phyloP scores from a whole-genome alignment of 2,888 invertebrate genomes.

The Bugula neritina region DNA sequence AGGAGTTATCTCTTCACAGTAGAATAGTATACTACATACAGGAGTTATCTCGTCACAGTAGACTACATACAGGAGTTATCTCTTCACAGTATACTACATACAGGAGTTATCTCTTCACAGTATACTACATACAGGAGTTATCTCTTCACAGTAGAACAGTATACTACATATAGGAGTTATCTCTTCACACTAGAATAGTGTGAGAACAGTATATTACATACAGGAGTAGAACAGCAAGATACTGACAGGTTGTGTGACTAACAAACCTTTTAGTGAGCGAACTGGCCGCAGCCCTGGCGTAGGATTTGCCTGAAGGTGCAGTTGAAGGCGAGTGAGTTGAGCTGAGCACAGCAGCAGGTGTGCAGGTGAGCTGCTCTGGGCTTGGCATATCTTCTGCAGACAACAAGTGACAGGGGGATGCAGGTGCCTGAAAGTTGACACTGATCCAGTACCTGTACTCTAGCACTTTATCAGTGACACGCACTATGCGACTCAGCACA shows the following conservation, averaged over 20 bases:
- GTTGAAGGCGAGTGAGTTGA: neutral
- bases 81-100: too few relatives aligned
- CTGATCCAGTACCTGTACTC: constrained; percentile 66
- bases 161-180: too few relatives aligned
- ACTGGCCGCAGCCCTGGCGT: neutral
- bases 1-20: too few relatives aligned
- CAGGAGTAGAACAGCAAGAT: too few relatives aligned
- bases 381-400: neutral
- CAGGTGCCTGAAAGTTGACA: constrained; percentile 53
- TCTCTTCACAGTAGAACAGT: neutral
- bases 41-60: too few relatives aligned
- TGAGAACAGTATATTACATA: too few relatives aligned
- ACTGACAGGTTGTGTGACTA: too few relatives aligned
- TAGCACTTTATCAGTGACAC: constrained; percentile 86
- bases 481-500: constrained; percentile 82
- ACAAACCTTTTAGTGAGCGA: neutral
- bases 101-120: too few relatives aligned
- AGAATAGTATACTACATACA: too few relatives aligned
- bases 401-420: neutral
- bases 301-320: neutral
- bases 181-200: too few relatives aligned
- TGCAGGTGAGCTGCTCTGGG: neutral
- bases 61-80: too few relatives aligned
- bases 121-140: too few relatives aligned
- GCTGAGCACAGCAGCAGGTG: neutral